Percentiles rank a stretch among this genome's conserved stretches.
phyloP scores from a whole-genome alignment of 1,140 invertebrate genomes.

The Drosophila pallidifrons region DNA sequence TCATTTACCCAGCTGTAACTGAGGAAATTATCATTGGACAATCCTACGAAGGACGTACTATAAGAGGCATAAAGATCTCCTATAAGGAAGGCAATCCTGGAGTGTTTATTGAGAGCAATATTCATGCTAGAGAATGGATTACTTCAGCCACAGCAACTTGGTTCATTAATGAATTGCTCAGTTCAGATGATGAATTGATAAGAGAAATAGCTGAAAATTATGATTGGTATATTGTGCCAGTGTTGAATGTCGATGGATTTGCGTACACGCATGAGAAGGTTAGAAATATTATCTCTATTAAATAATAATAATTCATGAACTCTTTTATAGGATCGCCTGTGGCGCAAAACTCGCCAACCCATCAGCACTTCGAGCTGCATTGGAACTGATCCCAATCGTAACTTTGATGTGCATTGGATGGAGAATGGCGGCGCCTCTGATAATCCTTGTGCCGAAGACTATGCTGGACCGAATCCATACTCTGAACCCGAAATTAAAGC shows the following conservation, averaged over 20 bases:
- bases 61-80: constrained; percentile 87
- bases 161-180: constrained; percentile 86
- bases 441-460: constrained; percentile 88
- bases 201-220: constrained; percentile 84
- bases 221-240: constrained; percentile 89
- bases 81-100: constrained; percentile 86
- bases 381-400: constrained; percentile 89
- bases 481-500: constrained; percentile 91
- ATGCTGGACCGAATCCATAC: constrained; percentile 89
- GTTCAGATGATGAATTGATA: constrained; percentile 70
- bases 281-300: not conserved
- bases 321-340: constrained; percentile 84
- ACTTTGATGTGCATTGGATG: constrained; percentile 89
- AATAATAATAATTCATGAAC: no score
- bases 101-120: constrained; percentile 87
- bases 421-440: constrained; percentile 81
- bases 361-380: constrained; percentile 84
- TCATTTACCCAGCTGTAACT: constrained; percentile 63
- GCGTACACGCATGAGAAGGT: constrained; percentile 86
- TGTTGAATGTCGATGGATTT: constrained; percentile 92
- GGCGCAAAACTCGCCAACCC: constrained; percentile 86
- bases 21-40: constrained; percentile 66
- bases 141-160: constrained; percentile 86
- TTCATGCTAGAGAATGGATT: constrained; percentile 87
- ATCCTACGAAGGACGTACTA: constrained; percentile 87